Evolutionary conservation across 2,888 invertebrate species (phyloP).

Genomic region (Athrips mouffetella): DNA sequence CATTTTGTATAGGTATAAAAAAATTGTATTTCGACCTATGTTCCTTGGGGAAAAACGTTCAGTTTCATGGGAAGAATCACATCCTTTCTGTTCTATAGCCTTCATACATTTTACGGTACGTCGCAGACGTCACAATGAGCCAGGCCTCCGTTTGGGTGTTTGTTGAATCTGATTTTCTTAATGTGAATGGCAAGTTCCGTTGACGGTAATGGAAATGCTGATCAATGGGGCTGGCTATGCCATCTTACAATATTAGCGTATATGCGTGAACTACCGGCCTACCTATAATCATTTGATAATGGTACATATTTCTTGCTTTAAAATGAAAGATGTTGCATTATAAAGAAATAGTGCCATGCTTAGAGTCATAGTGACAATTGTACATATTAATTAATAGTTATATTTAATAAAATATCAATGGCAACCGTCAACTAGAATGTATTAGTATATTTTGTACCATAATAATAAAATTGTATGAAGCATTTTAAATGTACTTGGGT

Average conservation of each 20-base stretch:
- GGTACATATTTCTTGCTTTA: conserved; percentile 64
- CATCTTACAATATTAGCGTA: too few relatives aligned
- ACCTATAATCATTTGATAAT: conserved; percentile 24
- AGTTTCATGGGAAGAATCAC: too few relatives aligned
- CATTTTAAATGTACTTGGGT: conserved; percentile 41
- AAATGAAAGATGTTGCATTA: conserved; percentile 48
- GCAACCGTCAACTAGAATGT: conserved; percentile 40
- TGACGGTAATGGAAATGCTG: neutral
- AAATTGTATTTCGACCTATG: too few relatives aligned
- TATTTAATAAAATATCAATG: conserved; percentile 55
- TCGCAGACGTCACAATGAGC: too few relatives aligned
- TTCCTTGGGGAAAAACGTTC: too few relatives aligned
- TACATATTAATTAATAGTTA: conserved; percentile 49
- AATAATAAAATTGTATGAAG: conserved; percentile 47
- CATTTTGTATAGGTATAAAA: too few relatives aligned
- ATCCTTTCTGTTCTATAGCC: too few relatives aligned
- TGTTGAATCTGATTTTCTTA: too few relatives aligned
- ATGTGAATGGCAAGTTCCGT: too few relatives aligned
- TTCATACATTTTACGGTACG: too few relatives aligned
- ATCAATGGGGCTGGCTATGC: neutral
- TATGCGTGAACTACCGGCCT: too few relatives aligned
- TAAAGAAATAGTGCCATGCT: conserved; percentile 69
- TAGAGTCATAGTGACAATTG: conserved; percentile 55
- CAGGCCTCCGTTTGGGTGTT: too few relatives aligned
- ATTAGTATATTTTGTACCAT: conserved; percentile 50